phyloP scores from a whole-genome alignment of 2,888 invertebrate species.

The Temnothorax rugatulus region DNA sequence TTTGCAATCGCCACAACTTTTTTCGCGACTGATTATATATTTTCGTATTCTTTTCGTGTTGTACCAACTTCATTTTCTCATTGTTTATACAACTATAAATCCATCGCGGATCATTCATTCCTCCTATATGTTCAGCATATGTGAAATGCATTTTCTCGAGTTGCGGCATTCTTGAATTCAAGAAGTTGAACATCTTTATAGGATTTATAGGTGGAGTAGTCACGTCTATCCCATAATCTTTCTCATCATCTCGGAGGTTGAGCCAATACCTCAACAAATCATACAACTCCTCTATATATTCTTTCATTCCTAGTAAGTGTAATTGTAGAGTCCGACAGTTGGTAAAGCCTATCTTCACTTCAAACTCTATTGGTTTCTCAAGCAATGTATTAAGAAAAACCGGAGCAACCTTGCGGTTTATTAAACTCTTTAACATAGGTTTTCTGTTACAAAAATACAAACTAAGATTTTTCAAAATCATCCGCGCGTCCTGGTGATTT shows the following conservation, averaged over 20 bases:
- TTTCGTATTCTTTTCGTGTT: neutral
- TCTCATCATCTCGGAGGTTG: conserved; percentile 10
- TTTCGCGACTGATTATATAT: too few relatives aligned
- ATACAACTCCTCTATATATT: neutral
- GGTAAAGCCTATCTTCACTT: conserved; percentile 45
- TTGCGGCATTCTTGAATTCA: neutral
- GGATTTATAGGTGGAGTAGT: neutral
- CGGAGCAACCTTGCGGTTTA: neutral
- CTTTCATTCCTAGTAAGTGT: conserved; percentile 6
- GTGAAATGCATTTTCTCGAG: neutral
- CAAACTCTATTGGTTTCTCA: conserved; percentile 43
- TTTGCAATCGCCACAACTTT: neutral
- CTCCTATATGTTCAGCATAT: neutral
- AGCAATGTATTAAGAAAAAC: conserved; percentile 41
- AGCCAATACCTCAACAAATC: conserved; percentile 17
- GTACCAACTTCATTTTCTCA: neutral
- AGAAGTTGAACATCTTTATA: conserved; percentile 10
- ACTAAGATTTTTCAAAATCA: neutral
- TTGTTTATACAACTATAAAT: neutral
- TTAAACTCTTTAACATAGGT: neutral
- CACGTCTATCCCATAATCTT: conserved; percentile 17
- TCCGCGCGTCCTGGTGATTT: neutral
- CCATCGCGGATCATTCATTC: neutral
- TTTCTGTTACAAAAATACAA: neutral
- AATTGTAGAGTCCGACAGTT: neutral